These are phyloP conservation scores for Lamproptera curius DNA, from an alignment of 2,888 invertebrate species.

Conservation along the genomic window DNA sequence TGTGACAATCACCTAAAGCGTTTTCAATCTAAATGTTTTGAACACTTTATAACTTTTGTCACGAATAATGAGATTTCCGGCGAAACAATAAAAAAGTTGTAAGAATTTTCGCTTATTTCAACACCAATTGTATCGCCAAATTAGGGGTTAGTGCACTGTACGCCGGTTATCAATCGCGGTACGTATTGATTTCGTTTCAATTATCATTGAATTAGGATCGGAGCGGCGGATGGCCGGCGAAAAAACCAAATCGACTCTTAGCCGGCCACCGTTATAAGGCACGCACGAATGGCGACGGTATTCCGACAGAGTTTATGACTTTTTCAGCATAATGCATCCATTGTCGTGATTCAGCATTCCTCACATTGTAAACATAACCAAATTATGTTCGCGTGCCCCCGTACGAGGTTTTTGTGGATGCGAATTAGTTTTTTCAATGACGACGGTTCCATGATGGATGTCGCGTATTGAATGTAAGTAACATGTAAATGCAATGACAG, in stretches of 20 bases:
- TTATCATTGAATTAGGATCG: conserved; percentile 57
- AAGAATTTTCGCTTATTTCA: conserved; percentile 3
- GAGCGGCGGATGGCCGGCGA: conserved; percentile 47
- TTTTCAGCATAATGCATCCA: conserved; percentile 68
- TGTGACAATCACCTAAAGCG: too few species aligned
- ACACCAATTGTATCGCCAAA: conserved; percentile 23
- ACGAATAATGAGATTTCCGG: too few species aligned
- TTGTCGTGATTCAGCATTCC: conserved; percentile 57
- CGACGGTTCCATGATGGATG: too few species aligned
- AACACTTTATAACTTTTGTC: too few species aligned
- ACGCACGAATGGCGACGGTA: conserved; percentile 54
- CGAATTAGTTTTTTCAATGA: too few species aligned
- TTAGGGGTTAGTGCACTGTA: conserved; percentile 24
- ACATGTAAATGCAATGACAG: too few species aligned
- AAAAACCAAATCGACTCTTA: conserved; percentile 61
- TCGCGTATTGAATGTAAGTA: too few species aligned
- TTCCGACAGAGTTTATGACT: conserved; percentile 42
- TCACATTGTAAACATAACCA: conserved; percentile 61
- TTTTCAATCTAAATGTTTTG: too few species aligned
- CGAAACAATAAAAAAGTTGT: neutral
- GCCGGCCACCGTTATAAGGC: conserved; percentile 61
- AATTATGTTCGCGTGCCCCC: conserved; percentile 61
- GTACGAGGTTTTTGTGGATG: too few species aligned
- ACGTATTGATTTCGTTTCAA: conserved; percentile 49
- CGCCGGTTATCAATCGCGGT: conserved; percentile 30